A percentile compares a stretch with the other conserved stretches of the same genome.
phyloP scores from a whole-genome alignment of 2,888 invertebrate genomes.

The Orchesella flavescens region DNA sequence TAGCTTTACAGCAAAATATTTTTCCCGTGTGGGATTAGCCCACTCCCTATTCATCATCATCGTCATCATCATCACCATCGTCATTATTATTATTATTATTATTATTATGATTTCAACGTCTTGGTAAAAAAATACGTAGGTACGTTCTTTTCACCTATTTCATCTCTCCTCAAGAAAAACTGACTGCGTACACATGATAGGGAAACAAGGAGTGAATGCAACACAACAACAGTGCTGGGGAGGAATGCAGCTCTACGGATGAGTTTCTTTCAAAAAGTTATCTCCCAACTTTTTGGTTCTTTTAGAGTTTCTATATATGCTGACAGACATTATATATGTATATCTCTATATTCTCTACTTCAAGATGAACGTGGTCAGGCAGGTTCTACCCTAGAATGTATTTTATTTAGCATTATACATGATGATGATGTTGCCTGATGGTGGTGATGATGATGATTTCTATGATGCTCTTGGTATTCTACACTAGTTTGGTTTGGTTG shows the following conservation, averaged over 20 bases:
- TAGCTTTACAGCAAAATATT: slow-evolving; percentile 31
- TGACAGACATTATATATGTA: not conserved
- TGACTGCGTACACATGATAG: not conserved
- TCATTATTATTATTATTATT: slow-evolving; percentile 38
- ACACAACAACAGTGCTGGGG: no score
- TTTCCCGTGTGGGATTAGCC: slow-evolving; percentile 39
- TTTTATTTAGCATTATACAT: slow-evolving; percentile 16
- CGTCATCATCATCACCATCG: slow-evolving; percentile 1
- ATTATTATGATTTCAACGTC: slow-evolving; percentile 1
- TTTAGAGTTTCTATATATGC: slow-evolving; percentile 16
- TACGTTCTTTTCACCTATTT: slow-evolving; percentile 27
- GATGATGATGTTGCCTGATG: not conserved
- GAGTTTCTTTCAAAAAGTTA: slow-evolving; percentile 33
- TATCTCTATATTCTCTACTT: not conserved
- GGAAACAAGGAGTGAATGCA: not conserved
- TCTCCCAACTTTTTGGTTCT: slow-evolving; percentile 39
- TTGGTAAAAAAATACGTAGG: not conserved
- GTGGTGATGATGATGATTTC: not conserved
- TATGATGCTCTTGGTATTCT: not conserved
- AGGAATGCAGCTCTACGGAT: not conserved
- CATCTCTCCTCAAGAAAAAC: slow-evolving; percentile 16
- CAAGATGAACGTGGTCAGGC: slow-evolving; percentile 48
- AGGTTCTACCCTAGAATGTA: slow-evolving; percentile 39
- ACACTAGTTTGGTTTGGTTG: slow-evolving; percentile 20
- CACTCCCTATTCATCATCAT: slow-evolving; percentile 34